Percentiles rank a stretch among this genome's conserved stretches.
phyloP scores from a whole-genome alignment of 2,888 invertebrate species.

The Muscina levida region DNA sequence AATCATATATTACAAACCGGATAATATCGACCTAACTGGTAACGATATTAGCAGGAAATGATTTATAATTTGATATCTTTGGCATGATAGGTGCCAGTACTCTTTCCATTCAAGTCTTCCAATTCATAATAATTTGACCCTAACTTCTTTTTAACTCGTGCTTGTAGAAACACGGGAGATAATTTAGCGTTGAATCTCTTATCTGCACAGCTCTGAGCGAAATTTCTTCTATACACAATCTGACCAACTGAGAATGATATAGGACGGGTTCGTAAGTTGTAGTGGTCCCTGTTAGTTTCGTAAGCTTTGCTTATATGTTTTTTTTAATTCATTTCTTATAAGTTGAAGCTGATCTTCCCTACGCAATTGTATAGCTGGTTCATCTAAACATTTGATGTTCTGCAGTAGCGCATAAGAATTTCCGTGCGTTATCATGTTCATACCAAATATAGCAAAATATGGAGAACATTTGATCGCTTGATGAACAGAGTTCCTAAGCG shows the following conservation, averaged over 20 bases:
- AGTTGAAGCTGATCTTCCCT: not conserved
- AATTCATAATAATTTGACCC: not conserved
- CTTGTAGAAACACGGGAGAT: too few relatives aligned
- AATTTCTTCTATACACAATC: not conserved
- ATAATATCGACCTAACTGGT: too few relatives aligned
- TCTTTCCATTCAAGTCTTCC: not conserved
- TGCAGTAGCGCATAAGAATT: too few relatives aligned
- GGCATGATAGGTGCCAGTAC: not conserved
- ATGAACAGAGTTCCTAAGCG: too few relatives aligned
- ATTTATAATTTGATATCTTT: not conserved
- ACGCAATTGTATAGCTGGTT: not conserved
- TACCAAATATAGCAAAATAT: not conserved
- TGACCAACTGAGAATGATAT: not conserved
- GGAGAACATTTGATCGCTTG: too few relatives aligned
- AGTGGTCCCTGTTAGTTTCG: not conserved
- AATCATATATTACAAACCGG: too few relatives aligned
- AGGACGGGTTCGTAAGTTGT: not conserved
- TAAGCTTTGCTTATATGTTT: not conserved
- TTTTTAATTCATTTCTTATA: not conserved
- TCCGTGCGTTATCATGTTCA: not conserved
- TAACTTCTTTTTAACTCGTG: not conserved
- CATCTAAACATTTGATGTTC: not conserved
- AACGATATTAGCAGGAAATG: not conserved
- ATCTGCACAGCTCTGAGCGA: not conserved
- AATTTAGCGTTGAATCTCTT: not conserved